A percentile compares a stretch with the other conserved stretches of the same genome.
phyloP scores from a whole-genome alignment of 1,140 invertebrate species.

The Plectus sambesii region DNA sequence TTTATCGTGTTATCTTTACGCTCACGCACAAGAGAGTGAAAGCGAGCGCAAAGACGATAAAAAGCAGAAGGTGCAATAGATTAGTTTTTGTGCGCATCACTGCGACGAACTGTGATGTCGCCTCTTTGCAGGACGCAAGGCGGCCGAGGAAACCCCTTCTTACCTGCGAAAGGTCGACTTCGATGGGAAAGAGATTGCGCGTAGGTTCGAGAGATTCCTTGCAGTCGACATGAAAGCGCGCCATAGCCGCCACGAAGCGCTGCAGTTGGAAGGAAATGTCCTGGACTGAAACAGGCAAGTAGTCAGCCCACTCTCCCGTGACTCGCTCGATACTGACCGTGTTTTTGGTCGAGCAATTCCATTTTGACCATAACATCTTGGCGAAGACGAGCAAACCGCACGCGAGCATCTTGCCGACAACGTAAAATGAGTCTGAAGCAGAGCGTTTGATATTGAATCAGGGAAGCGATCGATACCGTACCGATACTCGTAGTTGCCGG shows the following conservation, averaged over 20 bases:
- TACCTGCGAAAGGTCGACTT: constrained; percentile 54
- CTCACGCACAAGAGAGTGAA: too few relatives aligned
- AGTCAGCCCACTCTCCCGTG: background rate
- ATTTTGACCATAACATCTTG: constrained; percentile 91
- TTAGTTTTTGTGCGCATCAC: too few relatives aligned
- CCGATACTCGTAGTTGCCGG: constrained; percentile 97
- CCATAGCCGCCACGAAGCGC: constrained; percentile 64
- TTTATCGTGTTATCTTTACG: too few relatives aligned
- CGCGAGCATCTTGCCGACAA: constrained; percentile 82
- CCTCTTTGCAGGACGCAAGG: too few relatives aligned
- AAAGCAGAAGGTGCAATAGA: too few relatives aligned
- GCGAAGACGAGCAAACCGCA: constrained; percentile 74
- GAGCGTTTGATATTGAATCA: background rate
- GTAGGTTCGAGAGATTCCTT: constrained; percentile 58
- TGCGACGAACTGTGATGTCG: too few relatives aligned
- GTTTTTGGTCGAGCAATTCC: constrained; percentile 90
- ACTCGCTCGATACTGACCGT: constrained; percentile 50
- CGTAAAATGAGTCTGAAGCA: constrained; percentile 57
- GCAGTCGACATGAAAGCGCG: constrained; percentile 60
- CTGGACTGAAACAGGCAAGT: constrained; percentile 57
- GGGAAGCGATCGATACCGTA: constrained; percentile 38
- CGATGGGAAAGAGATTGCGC: constrained; percentile 77
- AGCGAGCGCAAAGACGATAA: too few relatives aligned
- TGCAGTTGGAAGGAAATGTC: constrained; percentile 74
- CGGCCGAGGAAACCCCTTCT: too few relatives aligned